Evolutionary conservation across 2,797 vertebrate species (phyloP).

Genomic region (Echiichthys vipera): DNA sequence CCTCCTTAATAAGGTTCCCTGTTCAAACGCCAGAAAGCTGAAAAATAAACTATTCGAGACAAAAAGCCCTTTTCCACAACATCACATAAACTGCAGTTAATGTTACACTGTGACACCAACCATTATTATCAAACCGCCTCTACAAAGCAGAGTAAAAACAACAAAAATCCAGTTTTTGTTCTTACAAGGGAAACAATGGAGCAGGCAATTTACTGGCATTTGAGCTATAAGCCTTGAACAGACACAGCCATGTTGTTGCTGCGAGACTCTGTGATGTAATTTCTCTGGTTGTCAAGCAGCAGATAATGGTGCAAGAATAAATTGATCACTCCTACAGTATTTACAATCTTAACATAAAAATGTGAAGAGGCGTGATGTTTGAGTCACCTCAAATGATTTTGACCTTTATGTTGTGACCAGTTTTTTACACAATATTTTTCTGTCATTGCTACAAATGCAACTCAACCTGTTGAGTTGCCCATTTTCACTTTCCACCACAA

Average conservation of each 20-base stretch:
- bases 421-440: background rate
- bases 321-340: background rate
- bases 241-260: background rate
- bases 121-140: slow-evolving; percentile 13
- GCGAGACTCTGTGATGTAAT: background rate
- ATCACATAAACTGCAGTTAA: slow-evolving; percentile 39
- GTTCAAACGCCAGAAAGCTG: slow-evolving; percentile 3
- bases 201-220: slow-evolving; percentile 21
- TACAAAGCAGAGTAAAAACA: slow-evolving; percentile 5
- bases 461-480: background rate
- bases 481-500: background rate
- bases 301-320: slow-evolving; percentile 3
- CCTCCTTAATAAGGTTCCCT: slow-evolving; percentile 7
- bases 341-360: background rate
- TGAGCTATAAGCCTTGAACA: slow-evolving; percentile 13
- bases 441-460: background rate
- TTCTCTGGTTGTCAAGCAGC: slow-evolving; percentile 10
- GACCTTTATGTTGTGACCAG: background rate
- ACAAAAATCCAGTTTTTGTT: slow-evolving; percentile 16
- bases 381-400: background rate
- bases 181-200: slow-evolving; percentile 13
- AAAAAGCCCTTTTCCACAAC: slow-evolving; percentile 29
- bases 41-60: slow-evolving; percentile 22
- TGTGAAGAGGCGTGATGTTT: background rate
- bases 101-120: slow-evolving; percentile 29